Base-by-base conservation (phyloP, 2,113 vertebrate species). In the Macrotus californicus region DNA sequence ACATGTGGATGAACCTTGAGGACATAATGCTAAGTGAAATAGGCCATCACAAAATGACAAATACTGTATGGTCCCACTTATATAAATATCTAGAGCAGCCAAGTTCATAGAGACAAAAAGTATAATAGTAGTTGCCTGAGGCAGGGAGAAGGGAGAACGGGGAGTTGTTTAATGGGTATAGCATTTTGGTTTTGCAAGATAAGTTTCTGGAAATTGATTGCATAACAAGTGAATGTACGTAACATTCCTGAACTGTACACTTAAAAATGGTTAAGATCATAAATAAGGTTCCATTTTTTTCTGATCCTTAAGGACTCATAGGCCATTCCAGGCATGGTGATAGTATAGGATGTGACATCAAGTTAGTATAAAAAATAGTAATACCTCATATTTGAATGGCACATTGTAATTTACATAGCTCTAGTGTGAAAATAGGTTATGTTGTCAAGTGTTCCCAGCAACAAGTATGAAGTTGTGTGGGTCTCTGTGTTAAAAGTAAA, bases 171-270 rank as follows among this genome's bases (percentile, higher is more conserved):
- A 93, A 66, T 52, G 22, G 64, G 8, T 52, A 34, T 7, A 80
- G 69, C 46, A 52, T 93, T 93, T 93, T 59, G 61, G 56, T 85
- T 94, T 88, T 61, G 43, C 36, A 95, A 86, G 61, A 83, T 79
- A 36, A 87, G 61, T 10, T 83, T 89, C 61, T 90, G 67, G 52
- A 95, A 41, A 26, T 46, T 52, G 52, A 43, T 73, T 82, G 36
- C 9, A 82, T 16, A 80, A 39, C 34, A 84, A 61, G 83, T 52
- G 54, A 94, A 80, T 91, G 73, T 75, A 87, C 34, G 46, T 82
- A 82, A 41, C 11, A 41, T 0, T 26, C 48, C 26, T 41, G 43
- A 86, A 77, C 22, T 13, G 12, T 67, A 70, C 24, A 24, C n/a
- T 50, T 94, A 83, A 87, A 79, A 84, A 91, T 86, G 29, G 6